Evolutionary conservation across 2,888 invertebrate species (phyloP).

Genomic region (Chydorus sphaericus): DNA sequence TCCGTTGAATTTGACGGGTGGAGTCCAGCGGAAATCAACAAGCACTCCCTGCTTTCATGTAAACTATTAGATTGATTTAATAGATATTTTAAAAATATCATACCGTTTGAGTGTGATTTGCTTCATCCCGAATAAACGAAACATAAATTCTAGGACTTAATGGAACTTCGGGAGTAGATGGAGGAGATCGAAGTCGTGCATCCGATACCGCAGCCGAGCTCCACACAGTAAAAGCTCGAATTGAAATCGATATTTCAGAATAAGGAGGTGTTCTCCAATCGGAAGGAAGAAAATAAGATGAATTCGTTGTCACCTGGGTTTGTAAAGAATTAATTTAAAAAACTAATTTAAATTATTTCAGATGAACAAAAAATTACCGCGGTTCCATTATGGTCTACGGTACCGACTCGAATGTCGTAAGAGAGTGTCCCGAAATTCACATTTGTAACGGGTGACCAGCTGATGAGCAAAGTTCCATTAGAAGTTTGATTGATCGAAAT

Average conservation of each 20-base stretch:
- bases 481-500: slow-evolving; percentile 52
- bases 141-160: slow-evolving; percentile 57
- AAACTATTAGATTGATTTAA: slow-evolving; percentile 12
- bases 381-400: neutral
- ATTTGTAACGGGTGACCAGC: slow-evolving; percentile 58
- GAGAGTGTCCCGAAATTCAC: slow-evolving; percentile 67
- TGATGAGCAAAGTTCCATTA: slow-evolving; percentile 49
- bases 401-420: slow-evolving; percentile 46
- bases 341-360: slow-evolving; percentile 12
- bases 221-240: slow-evolving; percentile 75
- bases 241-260: slow-evolving; percentile 50
- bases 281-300: slow-evolving; percentile 26
- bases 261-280: slow-evolving; percentile 41
- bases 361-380: neutral
- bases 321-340: slow-evolving; percentile 21
- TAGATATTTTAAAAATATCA: slow-evolving; percentile 17
- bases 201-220: slow-evolving; percentile 48
- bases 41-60: slow-evolving; percentile 28
- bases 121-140: slow-evolving; percentile 33
- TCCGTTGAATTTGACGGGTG: slow-evolving; percentile 57
- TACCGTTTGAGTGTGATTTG: slow-evolving; percentile 25
- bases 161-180: slow-evolving; percentile 64
- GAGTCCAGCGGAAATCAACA: slow-evolving; percentile 64
- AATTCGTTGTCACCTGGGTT: slow-evolving; percentile 25
- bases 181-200: slow-evolving; percentile 54